Evolutionary conservation across 2,888 invertebrate species (phyloP), one percentile per base, ranked within the genome.

Genomic region (Geophilus truncorum): DNA sequence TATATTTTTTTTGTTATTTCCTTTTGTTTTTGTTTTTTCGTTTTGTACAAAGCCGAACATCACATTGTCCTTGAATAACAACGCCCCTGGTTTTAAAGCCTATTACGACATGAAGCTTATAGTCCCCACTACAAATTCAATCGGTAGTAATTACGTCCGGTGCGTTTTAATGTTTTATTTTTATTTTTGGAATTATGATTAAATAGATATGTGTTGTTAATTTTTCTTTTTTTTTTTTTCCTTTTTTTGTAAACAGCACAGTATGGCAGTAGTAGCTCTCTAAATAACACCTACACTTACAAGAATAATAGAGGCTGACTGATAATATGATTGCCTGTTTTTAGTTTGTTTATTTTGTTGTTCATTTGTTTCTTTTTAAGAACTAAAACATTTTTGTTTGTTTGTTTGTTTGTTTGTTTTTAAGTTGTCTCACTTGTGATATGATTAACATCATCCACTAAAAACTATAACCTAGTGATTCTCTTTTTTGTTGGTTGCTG

Each of bases 221-320:
- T 70, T 70, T 70, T n/a, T n/a, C n/a, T n/a, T n/a, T n/a, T n/a
- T n/a, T n/a, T n/a, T 62, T 62, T n/a, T 70, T n/a, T 70, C 70
- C 28, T 70, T 70, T 70, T 25, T n/a, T 70, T 25, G 70, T 70
- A 10, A 70, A 70, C 70, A 70, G 70, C 70, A 70, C 70, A 70
- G 70, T 70, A 70, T 70, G 70, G 70, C 70, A 70, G 70, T 70
- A 70, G 70, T 70, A 70, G 70, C 70, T 70, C 70, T 70, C 70
- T 70, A 70, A 70, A 28, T 28, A 70, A 70, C 70, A 70, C 70
- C 70, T 70, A 70, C 70, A 70, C 70, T 70, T 70, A 70, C 70
- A 70, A 70, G 70, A 70, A 70, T 70, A 70, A 70, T 70, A 70
- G 25, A 70, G 25, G 70, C 70, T 70, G 70, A n/a, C 70, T 70